phyloP scores from a whole-genome alignment of 2,797 vertebrate genomes.

The Rhinophrynus dorsalis region DNA sequence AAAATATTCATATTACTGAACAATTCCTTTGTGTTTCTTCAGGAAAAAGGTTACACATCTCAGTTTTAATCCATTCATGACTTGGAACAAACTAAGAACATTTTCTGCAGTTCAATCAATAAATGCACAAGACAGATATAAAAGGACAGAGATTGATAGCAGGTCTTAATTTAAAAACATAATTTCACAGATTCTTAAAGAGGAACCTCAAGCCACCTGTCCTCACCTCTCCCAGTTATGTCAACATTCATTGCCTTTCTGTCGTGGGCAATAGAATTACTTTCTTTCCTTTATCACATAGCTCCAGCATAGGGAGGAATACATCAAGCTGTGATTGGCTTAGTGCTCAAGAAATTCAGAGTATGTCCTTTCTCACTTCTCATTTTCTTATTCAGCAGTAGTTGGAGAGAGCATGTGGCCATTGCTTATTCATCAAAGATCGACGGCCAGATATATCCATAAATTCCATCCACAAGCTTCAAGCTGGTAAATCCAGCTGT shows the following conservation, averaged over 20 bases:
- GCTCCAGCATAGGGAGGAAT: neutral
- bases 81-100: constrained; percentile 29
- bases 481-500: no score
- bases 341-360: no score
- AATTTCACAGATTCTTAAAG: neutral
- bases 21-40: neutral
- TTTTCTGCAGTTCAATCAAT: constrained; percentile 24
- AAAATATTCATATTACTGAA: constrained; percentile 22
- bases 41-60: neutral
- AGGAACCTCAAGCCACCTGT: constrained; percentile 6
- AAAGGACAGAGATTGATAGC: constrained; percentile 19
- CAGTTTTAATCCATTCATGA: constrained; percentile 35
- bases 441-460: no score
- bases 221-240: constrained; percentile 7
- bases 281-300: no score
- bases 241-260: neutral
- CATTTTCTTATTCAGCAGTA: no score
- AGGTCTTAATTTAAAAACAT: constrained; percentile 9
- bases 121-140: constrained; percentile 1
- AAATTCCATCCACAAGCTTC: no score
- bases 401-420: no score
- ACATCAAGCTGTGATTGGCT: no score
- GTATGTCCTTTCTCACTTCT: no score
- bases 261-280: no score
- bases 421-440: no score